A percentile compares a stretch with the other conserved stretches of the same genome.
Conservation (phyloP, 1,140 invertebrate species). For the Diabrotica virgifera region DNA sequence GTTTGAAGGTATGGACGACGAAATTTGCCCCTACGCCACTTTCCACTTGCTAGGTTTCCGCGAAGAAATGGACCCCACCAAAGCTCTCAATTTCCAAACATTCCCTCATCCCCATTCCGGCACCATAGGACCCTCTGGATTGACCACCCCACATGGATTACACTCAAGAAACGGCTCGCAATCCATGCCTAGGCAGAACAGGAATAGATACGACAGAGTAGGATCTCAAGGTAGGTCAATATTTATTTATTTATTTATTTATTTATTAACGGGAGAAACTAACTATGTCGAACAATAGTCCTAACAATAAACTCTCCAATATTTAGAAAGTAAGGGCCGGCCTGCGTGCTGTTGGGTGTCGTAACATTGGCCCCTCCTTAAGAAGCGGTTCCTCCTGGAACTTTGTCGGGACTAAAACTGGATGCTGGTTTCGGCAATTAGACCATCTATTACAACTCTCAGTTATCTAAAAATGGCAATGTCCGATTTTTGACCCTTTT, state of each 20-base stretch:
- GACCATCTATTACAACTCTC: too few species aligned
- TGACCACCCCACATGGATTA: conserved; percentile 60
- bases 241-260: background rate
- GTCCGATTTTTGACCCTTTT: too few species aligned
- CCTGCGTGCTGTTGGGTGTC: too few species aligned
- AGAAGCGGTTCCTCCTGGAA: too few species aligned
- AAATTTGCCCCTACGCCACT: conserved; percentile 91
- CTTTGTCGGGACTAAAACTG: too few species aligned
- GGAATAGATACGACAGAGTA: conserved; percentile 45
- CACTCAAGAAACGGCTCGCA: conserved; percentile 83
- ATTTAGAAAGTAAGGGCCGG: too few species aligned
- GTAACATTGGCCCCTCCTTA: too few species aligned
- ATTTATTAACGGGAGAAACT: too few species aligned
- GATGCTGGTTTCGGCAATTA: too few species aligned
- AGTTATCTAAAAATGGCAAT: too few species aligned
- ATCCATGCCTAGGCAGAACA: conserved; percentile 66
- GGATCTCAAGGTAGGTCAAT: conserved; percentile 44
- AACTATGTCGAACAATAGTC: too few species aligned
- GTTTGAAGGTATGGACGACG: conserved; percentile 80
- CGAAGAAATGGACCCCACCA: conserved; percentile 90
- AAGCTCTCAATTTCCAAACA: conserved; percentile 83
- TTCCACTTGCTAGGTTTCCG: conserved; percentile 92
- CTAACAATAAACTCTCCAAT: too few species aligned
- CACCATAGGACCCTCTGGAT: conserved; percentile 70
- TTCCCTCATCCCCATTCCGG: conserved; percentile 83